A percentile compares a stretch with the other conserved stretches of the same genome.
phyloP scores from a whole-genome alignment of 2,797 vertebrate genomes.

The Phaenicophaeus curvirostris region DNA sequence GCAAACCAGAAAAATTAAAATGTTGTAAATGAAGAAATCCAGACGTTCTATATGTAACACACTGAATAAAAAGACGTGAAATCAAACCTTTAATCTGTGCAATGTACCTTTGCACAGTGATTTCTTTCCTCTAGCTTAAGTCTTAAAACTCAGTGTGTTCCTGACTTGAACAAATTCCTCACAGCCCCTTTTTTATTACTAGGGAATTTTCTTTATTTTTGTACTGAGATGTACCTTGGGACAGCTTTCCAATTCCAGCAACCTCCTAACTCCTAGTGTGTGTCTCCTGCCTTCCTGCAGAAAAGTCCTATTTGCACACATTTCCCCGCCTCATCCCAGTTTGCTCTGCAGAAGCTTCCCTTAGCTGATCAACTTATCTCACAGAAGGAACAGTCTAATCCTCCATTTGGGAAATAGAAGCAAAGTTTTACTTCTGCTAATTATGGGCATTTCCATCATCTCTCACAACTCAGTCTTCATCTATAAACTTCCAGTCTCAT shows the following conservation, averaged over 20 bases:
- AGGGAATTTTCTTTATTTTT: background rate
- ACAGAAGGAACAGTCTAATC: background rate
- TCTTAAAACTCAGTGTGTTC: background rate
- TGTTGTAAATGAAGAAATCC: background rate
- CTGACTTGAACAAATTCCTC: background rate
- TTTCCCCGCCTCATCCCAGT: background rate
- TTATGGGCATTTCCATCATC: background rate
- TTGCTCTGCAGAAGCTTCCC: background rate
- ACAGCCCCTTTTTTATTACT: background rate
- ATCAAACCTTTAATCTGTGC: background rate
- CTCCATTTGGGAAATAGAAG: background rate
- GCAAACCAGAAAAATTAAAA: background rate
- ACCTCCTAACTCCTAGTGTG: background rate
- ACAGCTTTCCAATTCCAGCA: background rate
- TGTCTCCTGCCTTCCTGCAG: background rate
- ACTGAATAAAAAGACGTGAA: background rate
- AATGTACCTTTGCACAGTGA: background rate
- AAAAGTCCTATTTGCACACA: background rate
- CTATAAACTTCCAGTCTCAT: background rate
- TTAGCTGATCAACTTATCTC: background rate
- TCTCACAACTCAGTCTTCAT: background rate
- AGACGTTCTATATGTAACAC: background rate
- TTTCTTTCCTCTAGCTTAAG: background rate
- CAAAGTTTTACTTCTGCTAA: background rate
- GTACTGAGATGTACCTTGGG: fast-evolving